Percentiles rank a stretch among this genome's conserved stretches.
Conservation (phyloP, 2,113 vertebrate genomes). For the Nothocercus julius region DNA sequence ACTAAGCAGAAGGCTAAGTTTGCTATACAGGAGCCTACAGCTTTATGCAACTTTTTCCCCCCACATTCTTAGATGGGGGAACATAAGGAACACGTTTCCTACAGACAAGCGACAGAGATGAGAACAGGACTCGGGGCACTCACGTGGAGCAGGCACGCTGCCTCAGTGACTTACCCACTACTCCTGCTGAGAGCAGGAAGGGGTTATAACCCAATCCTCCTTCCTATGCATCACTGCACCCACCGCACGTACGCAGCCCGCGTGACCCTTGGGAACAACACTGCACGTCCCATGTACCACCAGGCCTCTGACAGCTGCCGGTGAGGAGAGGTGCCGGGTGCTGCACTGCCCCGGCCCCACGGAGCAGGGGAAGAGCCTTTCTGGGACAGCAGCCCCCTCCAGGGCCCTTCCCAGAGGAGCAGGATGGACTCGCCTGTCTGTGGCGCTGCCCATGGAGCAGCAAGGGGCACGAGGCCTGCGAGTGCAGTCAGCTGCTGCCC, state of each 20-base stretch:
- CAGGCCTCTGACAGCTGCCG: too few species aligned
- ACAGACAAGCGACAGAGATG: not conserved
- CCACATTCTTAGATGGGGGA: not conserved
- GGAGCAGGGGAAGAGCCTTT: not conserved
- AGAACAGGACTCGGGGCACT: too few species aligned
- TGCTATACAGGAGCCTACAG: not conserved
- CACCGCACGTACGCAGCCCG: fast-evolving
- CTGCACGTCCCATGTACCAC: fast-evolving
- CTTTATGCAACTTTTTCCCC: not conserved
- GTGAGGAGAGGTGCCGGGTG: not conserved
- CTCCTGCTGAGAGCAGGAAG: not conserved
- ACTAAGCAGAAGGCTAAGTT: not conserved
- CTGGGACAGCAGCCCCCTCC: fast-evolving
- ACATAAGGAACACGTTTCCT: not conserved
- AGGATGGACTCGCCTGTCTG: too few species aligned
- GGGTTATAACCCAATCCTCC: fast-evolving
- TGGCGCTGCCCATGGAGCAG: not conserved
- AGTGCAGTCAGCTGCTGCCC: not conserved
- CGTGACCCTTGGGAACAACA: fast-evolving
- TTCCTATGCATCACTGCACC: not conserved
- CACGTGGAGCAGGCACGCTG: too few species aligned
- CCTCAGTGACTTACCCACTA: not conserved
- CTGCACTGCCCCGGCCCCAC: not conserved
- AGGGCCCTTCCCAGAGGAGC: not conserved
- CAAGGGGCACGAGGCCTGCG: fast-evolving